A percentile compares a stretch with the other conserved stretches of the same genome.
Conservation (phyloP, 1,140 invertebrate species). For the Drosophila malerkotliana region DNA sequence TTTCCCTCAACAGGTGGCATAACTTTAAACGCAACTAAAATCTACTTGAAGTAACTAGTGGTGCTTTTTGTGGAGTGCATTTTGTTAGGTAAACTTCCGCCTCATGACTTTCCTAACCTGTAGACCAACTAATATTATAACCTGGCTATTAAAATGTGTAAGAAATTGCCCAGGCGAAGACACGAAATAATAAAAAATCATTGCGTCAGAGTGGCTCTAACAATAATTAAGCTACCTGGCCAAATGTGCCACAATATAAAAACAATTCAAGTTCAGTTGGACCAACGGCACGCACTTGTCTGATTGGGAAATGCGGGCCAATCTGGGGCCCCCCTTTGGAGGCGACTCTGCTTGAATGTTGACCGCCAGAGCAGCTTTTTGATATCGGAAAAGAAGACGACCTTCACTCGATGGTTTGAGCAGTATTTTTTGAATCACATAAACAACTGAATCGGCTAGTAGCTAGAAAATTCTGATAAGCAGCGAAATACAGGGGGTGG, state of each 20-base stretch:
- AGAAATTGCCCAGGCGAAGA: slow-evolving; percentile 23
- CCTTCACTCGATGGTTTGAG: slow-evolving; percentile 48
- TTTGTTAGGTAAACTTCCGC: slow-evolving; percentile 27
- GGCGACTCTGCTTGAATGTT: slow-evolving; percentile 35
- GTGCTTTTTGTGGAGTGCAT: slow-evolving; percentile 21
- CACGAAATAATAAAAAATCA: slow-evolving; percentile 48
- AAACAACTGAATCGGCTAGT: slow-evolving; percentile 9
- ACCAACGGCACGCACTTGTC: slow-evolving; percentile 21
- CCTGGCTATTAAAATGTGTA: slow-evolving; percentile 29
- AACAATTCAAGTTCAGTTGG: slow-evolving; percentile 73
- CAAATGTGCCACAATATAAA: slow-evolving; percentile 17
- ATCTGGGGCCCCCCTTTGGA: slow-evolving; percentile 8
- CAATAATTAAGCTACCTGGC: slow-evolving; percentile 36
- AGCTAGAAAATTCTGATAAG: slow-evolving; percentile 55
- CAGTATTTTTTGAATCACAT: slow-evolving; percentile 21
- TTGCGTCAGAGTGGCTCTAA: slow-evolving; percentile 60
- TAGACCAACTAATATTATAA: slow-evolving; percentile 24
- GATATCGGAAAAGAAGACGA: slow-evolving; percentile 58
- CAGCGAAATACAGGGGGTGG: background rate
- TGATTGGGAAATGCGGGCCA: slow-evolving; percentile 18
- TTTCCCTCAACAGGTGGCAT: slow-evolving; percentile 4
- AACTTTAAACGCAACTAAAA: background rate
- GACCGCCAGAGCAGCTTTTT: slow-evolving; percentile 49
- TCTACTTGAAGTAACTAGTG: background rate
- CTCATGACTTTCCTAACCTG: slow-evolving; percentile 22